phyloP scores from a whole-genome alignment of 2,797 vertebrate species.

The Orestias chungarensis region DNA sequence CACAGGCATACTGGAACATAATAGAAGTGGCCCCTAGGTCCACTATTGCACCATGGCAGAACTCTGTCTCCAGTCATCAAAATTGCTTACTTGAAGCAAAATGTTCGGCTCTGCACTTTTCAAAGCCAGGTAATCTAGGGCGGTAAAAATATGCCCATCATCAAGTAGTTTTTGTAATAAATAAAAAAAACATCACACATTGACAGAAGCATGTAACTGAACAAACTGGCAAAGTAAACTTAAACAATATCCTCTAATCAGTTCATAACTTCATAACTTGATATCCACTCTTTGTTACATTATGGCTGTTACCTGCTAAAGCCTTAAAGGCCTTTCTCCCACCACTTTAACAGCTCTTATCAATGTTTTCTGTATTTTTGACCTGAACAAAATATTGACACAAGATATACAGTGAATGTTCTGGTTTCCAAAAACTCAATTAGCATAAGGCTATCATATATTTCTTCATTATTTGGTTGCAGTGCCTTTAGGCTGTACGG shows the following conservation, averaged over 20 bases:
- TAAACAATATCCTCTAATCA: background rate
- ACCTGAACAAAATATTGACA: background rate
- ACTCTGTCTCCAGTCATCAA: slow-evolving; percentile 21
- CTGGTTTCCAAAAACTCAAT: too few species aligned
- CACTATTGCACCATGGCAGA: slow-evolving; percentile 52
- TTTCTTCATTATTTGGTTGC: too few species aligned
- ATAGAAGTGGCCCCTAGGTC: slow-evolving; percentile 60
- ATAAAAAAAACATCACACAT: slow-evolving; percentile 2
- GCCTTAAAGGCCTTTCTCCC: background rate
- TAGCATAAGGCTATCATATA: too few species aligned
- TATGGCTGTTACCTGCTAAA: too few species aligned
- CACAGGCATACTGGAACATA: slow-evolving; percentile 55
- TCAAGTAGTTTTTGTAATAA: slow-evolving; percentile 10
- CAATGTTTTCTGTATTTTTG: background rate
- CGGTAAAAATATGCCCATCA: slow-evolving; percentile 8
- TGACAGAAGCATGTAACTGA: background rate
- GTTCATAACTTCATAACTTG: background rate
- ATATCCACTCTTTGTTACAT: background rate
- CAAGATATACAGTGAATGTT: background rate
- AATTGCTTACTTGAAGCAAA: slow-evolving; percentile 19
- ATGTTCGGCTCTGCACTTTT: slow-evolving; percentile 34
- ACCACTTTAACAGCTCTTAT: background rate
- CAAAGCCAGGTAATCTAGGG: slow-evolving; percentile 12
- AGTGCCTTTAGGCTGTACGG: too few species aligned
- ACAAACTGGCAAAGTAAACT: background rate